Percentiles rank a stretch among this genome's conserved stretches.
Conservation (phyloP, 2,888 invertebrate genomes). For the Drosophila paranaensis region DNA sequence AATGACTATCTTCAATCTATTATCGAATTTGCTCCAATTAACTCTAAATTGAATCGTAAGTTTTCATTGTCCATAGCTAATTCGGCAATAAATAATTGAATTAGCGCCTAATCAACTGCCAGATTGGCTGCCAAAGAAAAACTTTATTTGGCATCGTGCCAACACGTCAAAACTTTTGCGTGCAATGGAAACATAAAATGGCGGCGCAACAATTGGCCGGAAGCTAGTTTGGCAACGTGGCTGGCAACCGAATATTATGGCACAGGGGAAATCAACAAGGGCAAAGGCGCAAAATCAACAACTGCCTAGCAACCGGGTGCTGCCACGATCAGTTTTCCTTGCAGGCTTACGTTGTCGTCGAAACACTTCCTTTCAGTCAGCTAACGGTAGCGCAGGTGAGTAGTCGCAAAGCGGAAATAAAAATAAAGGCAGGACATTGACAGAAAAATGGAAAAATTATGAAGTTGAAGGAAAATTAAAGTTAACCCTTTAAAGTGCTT, state of each 20-base stretch:
- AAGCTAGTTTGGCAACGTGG: constrained; percentile 52
- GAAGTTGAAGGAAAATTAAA: not conserved
- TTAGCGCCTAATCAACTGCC: constrained; percentile 47
- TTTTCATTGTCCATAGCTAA: not conserved
- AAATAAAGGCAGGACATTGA: constrained; percentile 10
- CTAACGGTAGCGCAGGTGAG: constrained; percentile 65
- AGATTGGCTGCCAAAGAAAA: constrained; percentile 22
- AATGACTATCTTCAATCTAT: not conserved
- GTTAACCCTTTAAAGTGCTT: not conserved
- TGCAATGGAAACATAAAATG: constrained; percentile 29
- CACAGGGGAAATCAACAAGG: constrained; percentile 60
- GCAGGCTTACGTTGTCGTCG: constrained; percentile 25
- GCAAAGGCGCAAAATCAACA: constrained; percentile 63
- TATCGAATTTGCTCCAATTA: not conserved
- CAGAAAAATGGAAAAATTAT: not conserved
- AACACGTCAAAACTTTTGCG: constrained; percentile 32
- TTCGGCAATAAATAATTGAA: constrained; percentile 16
- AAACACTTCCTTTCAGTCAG: constrained; percentile 53
- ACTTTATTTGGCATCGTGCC: constrained; percentile 27
- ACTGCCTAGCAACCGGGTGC: constrained; percentile 67
- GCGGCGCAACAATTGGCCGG: constrained; percentile 59
- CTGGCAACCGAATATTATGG: constrained; percentile 54
- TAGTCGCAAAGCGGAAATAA: constrained; percentile 45
- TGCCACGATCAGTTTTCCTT: constrained; percentile 63
- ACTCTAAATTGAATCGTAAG: not conserved